Conservation (phyloP, 2,797 vertebrate species). For the Tapera naevia region DNA sequence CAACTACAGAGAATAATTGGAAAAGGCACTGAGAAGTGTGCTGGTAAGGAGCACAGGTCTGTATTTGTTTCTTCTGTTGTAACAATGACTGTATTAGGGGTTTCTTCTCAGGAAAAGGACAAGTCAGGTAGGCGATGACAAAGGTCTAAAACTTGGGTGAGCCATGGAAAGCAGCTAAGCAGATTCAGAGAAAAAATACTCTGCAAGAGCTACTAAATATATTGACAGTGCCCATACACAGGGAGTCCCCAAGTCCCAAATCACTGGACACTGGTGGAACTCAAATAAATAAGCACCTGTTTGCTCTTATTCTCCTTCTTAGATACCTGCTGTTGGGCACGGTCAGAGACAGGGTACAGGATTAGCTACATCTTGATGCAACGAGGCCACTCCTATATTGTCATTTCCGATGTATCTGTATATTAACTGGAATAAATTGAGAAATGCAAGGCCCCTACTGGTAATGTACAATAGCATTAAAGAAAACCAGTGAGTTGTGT, state of each 20-base stretch:
- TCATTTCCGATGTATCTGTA: neutral
- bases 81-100: neutral
- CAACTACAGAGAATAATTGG: neutral
- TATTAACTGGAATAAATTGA: neutral
- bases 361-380: neutral
- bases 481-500: neutral
- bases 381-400: neutral
- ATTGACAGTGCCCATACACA: rapidly evolving
- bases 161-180: neutral
- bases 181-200: neutral
- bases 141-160: neutral
- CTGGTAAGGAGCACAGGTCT: neutral
- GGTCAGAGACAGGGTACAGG: neutral
- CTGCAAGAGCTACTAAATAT: neutral
- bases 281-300: neutral
- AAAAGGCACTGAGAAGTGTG: neutral
- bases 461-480: neutral
- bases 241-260: rapidly evolving
- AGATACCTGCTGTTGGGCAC: neutral
- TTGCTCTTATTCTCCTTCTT: neutral
- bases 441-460: neutral
- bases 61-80: neutral
- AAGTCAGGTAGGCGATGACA: neutral
- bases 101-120: neutral
- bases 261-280: neutral